Evolutionary conservation across 2,113 vertebrate species (phyloP).

Genomic region (Falco punctatus): DNA sequence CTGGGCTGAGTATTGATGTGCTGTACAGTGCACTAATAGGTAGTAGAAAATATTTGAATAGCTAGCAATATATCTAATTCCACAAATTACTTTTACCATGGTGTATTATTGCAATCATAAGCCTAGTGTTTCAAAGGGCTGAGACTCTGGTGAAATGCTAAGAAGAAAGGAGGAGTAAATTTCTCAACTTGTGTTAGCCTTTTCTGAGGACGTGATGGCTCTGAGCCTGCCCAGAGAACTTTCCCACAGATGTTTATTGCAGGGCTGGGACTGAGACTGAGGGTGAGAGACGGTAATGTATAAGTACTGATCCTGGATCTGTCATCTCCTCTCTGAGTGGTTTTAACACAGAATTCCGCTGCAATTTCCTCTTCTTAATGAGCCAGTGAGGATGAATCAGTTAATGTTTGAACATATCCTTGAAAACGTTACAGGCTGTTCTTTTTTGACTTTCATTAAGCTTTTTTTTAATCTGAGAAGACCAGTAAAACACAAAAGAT

Average conservation of each 20-base stretch:
- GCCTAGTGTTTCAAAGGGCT: neutral
- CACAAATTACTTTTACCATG: neutral
- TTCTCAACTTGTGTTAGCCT: neutral
- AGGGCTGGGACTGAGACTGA: conserved; percentile 23
- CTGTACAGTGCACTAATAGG: conserved; percentile 14
- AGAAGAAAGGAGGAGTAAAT: neutral
- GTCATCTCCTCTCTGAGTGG: conserved; percentile 47
- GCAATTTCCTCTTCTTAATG: conserved; percentile 61
- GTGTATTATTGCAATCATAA: conserved; percentile 11
- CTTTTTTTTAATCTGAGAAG: conserved; percentile 57
- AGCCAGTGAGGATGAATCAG: conserved; percentile 52
- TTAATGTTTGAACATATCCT: conserved; percentile 56
- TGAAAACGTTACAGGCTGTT: conserved; percentile 56
- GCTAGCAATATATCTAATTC: conserved; percentile 28
- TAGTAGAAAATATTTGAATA: conserved; percentile 49
- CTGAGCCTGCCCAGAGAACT: conserved; percentile 15
- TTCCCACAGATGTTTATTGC: conserved; percentile 20
- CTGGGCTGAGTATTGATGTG: conserved; percentile 51
- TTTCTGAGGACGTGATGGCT: neutral
- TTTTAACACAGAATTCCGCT: conserved; percentile 58
- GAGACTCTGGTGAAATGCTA: neutral
- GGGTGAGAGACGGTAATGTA: conserved; percentile 46
- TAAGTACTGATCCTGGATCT: conserved; percentile 55
- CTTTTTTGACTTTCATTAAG: conserved; percentile 48
- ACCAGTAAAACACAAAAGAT: conserved; percentile 31